Evolutionary conservation across 2,797 vertebrate genomes (phyloP).

Genomic region (Nyctibius grandis): DNA sequence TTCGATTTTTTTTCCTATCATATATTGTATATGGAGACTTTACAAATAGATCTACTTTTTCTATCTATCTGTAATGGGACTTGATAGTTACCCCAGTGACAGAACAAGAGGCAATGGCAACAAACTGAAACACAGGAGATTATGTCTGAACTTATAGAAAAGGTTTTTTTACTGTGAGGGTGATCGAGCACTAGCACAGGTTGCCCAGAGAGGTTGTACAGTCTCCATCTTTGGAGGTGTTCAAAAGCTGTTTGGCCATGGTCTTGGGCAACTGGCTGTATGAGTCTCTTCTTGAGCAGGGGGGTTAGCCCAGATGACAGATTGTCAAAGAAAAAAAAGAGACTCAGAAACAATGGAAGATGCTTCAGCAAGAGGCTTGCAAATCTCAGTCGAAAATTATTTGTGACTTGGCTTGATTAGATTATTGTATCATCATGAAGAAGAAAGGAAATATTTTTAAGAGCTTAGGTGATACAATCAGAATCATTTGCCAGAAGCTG

Average conservation of each 20-base stretch:
- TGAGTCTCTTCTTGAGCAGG: background rate
- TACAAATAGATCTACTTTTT: background rate
- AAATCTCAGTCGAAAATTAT: background rate
- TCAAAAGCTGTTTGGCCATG: background rate
- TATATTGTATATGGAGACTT: background rate
- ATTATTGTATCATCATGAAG: background rate
- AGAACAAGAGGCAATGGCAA: background rate
- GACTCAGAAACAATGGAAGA: background rate
- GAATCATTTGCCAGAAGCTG: background rate
- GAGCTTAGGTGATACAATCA: background rate
- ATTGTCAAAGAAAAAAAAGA: background rate
- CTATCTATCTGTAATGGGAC: background rate
- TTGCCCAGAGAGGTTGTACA: background rate
- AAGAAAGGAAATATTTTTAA: background rate
- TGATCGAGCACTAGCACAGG: rapidly evolving
- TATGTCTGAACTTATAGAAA: background rate
- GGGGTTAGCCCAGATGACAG: background rate
- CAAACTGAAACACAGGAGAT: background rate
- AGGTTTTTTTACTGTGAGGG: background rate
- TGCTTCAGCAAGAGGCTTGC: background rate
- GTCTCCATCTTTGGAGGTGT: too few relatives aligned
- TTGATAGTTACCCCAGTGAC: background rate
- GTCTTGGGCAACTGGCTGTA: background rate
- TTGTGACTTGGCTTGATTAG: background rate
- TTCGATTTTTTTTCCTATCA: background rate